Percentiles rank a stretch among this genome's conserved stretches.
These are phyloP conservation scores for Pipistrellus kuhlii DNA, from an alignment of 2,797 vertebrate genomes.

Conservation along the genomic window DNA sequence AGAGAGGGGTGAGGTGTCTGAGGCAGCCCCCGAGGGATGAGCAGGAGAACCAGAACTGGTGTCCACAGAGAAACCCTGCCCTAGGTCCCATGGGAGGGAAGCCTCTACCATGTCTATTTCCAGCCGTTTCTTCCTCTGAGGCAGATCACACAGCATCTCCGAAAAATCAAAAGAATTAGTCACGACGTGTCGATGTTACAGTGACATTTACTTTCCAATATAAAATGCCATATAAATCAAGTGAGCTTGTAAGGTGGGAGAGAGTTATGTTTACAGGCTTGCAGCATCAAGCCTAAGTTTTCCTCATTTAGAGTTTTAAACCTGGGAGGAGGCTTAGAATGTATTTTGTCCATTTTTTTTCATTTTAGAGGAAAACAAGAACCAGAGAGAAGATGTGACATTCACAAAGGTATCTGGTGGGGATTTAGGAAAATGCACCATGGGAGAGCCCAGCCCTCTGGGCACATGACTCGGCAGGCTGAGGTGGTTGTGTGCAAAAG, in stretches of 20 bases:
- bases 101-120: neutral
- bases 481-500: neutral
- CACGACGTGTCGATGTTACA: neutral
- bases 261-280: neutral
- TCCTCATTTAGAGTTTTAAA: conserved; percentile 20
- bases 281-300: neutral
- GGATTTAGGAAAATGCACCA: neutral
- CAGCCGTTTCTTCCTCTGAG: neutral
- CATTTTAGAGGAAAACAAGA: neutral
- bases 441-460: neutral
- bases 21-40: neutral
- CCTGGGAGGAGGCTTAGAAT: neutral
- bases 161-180: neutral
- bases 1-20: neutral
- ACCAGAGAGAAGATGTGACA: neutral
- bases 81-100: neutral
- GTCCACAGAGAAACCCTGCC: neutral
- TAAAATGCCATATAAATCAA: neutral
- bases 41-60: neutral
- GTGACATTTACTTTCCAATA: neutral
- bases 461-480: neutral
- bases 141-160: neutral
- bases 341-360: conserved; percentile 9
- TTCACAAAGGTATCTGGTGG: neutral
- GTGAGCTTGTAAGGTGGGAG: neutral